Conservation (phyloP, 2,113 vertebrate genomes). For the Otis tarda region DNA sequence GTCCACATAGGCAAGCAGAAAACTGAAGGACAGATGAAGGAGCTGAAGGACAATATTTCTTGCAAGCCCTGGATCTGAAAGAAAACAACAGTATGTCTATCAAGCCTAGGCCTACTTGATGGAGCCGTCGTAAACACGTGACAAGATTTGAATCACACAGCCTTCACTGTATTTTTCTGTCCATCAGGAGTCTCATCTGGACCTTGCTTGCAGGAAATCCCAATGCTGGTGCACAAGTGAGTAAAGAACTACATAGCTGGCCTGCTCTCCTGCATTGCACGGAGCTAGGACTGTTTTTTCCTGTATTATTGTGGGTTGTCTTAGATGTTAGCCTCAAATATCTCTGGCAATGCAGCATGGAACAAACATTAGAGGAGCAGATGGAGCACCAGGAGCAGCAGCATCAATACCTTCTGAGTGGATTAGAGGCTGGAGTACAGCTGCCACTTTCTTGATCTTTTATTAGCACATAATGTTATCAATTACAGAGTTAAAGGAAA, state of each 20-base stretch:
- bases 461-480: slow-evolving; percentile 4
- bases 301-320: background rate
- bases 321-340: background rate
- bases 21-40: slow-evolving; percentile 4
- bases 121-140: background rate
- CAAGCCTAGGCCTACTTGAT: background rate
- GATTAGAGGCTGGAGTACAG: background rate
- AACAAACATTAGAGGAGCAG: background rate
- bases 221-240: background rate
- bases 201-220: background rate
- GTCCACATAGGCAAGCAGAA: slow-evolving; percentile 10
- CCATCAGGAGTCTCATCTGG: background rate
- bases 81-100: background rate
- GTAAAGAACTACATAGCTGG: background rate
- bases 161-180: background rate
- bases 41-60: background rate
- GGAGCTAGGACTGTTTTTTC: background rate
- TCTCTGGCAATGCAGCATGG: background rate
- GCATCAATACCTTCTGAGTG: background rate
- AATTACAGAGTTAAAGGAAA: background rate
- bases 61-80: background rate
- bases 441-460: slow-evolving; percentile 5
- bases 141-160: background rate
- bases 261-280: background rate
- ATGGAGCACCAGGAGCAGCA: background rate